Conservation (phyloP, 2,113 vertebrate genomes). For the Passer domesticus region DNA sequence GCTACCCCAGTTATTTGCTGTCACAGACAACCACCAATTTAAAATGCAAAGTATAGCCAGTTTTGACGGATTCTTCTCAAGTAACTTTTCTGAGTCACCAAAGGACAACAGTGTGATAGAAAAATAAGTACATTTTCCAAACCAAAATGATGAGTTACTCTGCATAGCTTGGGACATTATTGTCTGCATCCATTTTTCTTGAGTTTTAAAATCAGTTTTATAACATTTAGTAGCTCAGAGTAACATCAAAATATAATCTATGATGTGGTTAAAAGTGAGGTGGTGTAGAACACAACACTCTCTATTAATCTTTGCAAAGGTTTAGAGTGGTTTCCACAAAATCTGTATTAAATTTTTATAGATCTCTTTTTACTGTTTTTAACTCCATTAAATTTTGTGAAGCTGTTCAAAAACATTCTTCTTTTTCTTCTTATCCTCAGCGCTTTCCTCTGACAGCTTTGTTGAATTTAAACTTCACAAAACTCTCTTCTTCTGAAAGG, state of each 20-base stretch:
- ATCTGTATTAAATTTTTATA: slow-evolving; percentile 13
- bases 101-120: not conserved
- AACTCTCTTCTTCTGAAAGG: not conserved
- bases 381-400: slow-evolving; percentile 7
- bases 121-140: not conserved
- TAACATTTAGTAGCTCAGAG: not conserved
- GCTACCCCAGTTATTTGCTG: not conserved
- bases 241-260: not conserved
- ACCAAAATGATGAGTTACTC: not conserved
- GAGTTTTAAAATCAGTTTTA: not conserved
- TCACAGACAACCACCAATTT: not conserved
- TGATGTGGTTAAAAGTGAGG: not conserved
- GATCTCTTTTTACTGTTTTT: not conserved
- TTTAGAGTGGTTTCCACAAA: not conserved
- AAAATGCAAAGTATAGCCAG: not conserved
- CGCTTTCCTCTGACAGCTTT: not conserved
- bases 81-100: not conserved
- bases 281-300: not conserved
- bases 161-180: not conserved
- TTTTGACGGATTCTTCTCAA: not conserved
- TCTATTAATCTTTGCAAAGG: not conserved
- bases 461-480: not conserved
- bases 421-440: not conserved
- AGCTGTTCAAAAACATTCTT: not conserved
- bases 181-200: not conserved